These are phyloP conservation scores for Danio albolineatus DNA, from an alignment of 2,797 vertebrate species.

Conservation along the genomic window DNA sequence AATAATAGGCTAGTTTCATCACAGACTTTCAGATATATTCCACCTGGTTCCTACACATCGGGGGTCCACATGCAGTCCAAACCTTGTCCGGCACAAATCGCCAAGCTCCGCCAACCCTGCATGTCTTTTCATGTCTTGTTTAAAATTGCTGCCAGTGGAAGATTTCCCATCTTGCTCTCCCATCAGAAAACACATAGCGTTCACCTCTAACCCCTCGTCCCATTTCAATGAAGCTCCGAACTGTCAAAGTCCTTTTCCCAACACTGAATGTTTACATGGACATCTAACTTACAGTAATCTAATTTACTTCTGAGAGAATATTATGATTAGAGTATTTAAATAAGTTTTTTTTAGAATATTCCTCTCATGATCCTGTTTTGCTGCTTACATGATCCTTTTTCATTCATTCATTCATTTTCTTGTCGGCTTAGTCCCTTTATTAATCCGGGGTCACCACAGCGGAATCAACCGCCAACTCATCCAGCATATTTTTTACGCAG, in stretches of 20 bases:
- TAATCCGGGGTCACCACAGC: no score
- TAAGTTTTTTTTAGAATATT: no score
- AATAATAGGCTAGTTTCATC: constrained; percentile 2
- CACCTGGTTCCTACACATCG: constrained; percentile 34
- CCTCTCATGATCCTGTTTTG: no score
- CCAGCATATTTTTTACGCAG: no score
- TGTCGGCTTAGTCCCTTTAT: no score
- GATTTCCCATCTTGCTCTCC: constrained; percentile 11
- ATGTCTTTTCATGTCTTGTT: constrained; percentile 54
- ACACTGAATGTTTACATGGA: not conserved
- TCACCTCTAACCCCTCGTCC: constrained; percentile 37
- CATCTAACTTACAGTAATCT: no score
- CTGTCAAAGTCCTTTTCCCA: constrained; percentile 30
- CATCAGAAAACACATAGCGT: constrained; percentile 31
- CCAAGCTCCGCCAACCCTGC: constrained; percentile 23
- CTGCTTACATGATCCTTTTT: no score
- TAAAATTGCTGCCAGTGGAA: constrained; percentile 39
- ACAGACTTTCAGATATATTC: constrained; percentile 22
- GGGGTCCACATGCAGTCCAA: constrained; percentile 40
- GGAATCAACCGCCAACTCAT: no score
- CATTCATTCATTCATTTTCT: no score
- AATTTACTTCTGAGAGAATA: no score
- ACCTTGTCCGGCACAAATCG: constrained; percentile 33
- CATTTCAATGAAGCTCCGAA: constrained; percentile 46
- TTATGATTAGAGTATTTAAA: no score